Base-by-base conservation (phyloP, 2,888 invertebrate species). In the Agrochola circellaris region DNA sequence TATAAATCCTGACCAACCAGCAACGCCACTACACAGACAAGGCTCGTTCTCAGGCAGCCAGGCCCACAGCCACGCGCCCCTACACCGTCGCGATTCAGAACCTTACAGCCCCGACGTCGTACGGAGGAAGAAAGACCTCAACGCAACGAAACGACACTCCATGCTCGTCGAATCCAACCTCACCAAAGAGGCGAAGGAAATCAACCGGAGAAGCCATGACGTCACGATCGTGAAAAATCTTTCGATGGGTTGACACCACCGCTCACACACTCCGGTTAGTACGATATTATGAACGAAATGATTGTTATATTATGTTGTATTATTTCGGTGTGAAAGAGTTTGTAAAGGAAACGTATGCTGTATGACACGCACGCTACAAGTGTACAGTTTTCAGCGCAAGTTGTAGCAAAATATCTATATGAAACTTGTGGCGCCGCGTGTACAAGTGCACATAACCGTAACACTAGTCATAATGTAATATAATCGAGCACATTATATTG, bases 131-230 rank as follows among this genome's bases (percentile, higher is more conserved):
- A 95, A 95, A 79, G 95, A 95, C 71, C 77, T 94, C 61, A 95
- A 94, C 87, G 76, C 91, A 3, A 67, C 81, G 34, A 96, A 97
- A 88, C 89, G 96, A 54, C 96, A 96, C 84, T 96, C 97, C 0
- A 92, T 96, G 94, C 94, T 96, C 82, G 95, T 95, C n/a, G 96
- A 96, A 73, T 93, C 95, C 0, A 95, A 93, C 84, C 87, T 93
- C 42, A 91, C 92, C 7, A 95, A 95, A 79, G 95, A 96, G 79
- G 90, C 93, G 0, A 95, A 95, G 83, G 95, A 96, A 77, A 86
- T 95, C 26, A 96, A 96, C 79, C 89, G 96, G 66, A 91, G 96
- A 75, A 96, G 96, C 89, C 96, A 96, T 72, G 95, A 96, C 77
- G 93, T 93, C 75, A 91, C 93, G 23, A 93, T 94, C 65, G 94